Evolutionary conservation across 1,140 invertebrate species (phyloP).

Genomic region (Drosophila bocqueti): DNA sequence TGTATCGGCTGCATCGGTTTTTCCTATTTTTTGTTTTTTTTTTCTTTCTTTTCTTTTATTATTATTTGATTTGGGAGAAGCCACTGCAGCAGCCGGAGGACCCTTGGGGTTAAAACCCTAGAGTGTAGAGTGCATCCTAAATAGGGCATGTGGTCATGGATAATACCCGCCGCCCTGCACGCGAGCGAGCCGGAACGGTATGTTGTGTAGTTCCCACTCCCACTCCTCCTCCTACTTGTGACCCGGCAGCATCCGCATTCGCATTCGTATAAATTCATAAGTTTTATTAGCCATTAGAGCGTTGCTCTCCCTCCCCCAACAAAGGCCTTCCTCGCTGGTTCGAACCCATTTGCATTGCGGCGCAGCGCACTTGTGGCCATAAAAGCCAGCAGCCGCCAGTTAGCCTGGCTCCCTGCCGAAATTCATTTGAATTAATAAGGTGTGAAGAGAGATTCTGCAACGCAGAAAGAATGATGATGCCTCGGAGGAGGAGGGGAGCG

Average conservation of each 20-base stretch:
- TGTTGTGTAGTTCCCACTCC: constrained; percentile 22
- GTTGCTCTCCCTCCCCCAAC: background rate
- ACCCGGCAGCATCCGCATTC: background rate
- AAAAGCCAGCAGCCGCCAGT: background rate
- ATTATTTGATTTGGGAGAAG: background rate
- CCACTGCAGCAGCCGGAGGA: background rate
- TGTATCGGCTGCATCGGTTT: constrained; percentile 41
- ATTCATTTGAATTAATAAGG: constrained; percentile 42
- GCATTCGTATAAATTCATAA: constrained; percentile 34
- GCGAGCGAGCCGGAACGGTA: constrained; percentile 70
- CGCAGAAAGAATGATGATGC: constrained; percentile 18
- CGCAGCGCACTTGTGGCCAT: constrained; percentile 31
- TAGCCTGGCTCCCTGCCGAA: constrained; percentile 1
- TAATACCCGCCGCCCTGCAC: constrained; percentile 57
- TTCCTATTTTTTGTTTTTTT: background rate
- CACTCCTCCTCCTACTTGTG: constrained; percentile 3
- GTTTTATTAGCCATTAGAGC: constrained; percentile 44
- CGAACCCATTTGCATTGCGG: constrained; percentile 14
- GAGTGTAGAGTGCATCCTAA: background rate
- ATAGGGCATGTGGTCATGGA: constrained; percentile 54
- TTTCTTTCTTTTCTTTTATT: background rate
- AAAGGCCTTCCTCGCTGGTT: constrained; percentile 25
- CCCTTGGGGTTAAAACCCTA: background rate
- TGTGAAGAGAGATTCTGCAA: constrained; percentile 42
- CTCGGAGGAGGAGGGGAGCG: too few species aligned